Conservation (phyloP, 92 coral and sea anemone species). For the Palythoa grandis region DNA sequence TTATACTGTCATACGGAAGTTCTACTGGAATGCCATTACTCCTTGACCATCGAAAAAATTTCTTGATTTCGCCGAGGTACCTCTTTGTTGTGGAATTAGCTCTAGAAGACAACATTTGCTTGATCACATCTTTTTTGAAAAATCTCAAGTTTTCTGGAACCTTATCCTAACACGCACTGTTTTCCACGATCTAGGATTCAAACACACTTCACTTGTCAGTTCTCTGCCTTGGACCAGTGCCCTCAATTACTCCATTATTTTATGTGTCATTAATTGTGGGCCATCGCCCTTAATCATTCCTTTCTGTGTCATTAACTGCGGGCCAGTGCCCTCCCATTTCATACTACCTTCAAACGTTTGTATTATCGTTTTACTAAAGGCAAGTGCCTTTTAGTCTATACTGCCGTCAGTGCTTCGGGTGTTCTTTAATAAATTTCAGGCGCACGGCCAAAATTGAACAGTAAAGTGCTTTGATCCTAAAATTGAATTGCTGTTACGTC, state of each 20-base stretch:
- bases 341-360: not conserved
- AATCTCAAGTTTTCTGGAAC: too few species aligned
- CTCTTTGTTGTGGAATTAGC: not conserved
- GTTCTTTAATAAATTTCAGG: not conserved
- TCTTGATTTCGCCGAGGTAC: not conserved
- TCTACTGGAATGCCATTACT: not conserved
- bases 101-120: not conserved
- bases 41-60: not conserved
- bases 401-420: not conserved
- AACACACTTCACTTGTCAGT: not conserved
- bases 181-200: not conserved
- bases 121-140: not conserved
- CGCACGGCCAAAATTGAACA: not conserved
- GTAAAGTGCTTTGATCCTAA: conserved; percentile 47
- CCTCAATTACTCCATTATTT: not conserved
- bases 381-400: not conserved
- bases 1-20: too few species aligned
- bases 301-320: too few species aligned
- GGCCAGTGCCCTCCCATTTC: not conserved
- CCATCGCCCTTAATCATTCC: not conserved
- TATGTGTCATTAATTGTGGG: not conserved
- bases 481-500: conserved; percentile 47
- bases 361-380: not conserved
- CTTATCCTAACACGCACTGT: not conserved
- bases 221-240: not conserved